phyloP scores from a whole-genome alignment of 2,888 invertebrate species.

The Saturnia pavonia region DNA sequence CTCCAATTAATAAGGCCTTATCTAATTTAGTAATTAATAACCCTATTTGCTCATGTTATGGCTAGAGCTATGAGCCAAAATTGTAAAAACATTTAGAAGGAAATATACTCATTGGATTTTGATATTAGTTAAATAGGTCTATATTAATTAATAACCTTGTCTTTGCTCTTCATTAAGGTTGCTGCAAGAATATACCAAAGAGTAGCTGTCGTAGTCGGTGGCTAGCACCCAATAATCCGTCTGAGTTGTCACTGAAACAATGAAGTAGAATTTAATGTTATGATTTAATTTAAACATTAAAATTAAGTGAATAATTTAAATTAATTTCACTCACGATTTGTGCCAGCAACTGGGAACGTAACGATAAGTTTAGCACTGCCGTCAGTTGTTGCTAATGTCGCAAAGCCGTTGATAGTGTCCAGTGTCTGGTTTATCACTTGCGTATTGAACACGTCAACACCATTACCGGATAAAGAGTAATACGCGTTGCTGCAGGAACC shows the following conservation, averaged over 20 bases:
- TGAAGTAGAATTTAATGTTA: conserved; percentile 19
- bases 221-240: conserved; percentile 82
- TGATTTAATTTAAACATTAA: neutral
- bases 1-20: neutral
- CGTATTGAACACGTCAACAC: conserved; percentile 45
- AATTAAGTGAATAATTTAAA: neutral
- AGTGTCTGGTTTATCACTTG: conserved; percentile 53
- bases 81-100: neutral
- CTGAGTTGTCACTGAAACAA: conserved; percentile 44
- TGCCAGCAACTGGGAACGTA: conserved; percentile 80
- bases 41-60: neutral
- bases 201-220: conserved; percentile 83
- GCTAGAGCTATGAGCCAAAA: neutral
- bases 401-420: conserved; percentile 51
- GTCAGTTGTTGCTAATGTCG: conserved; percentile 66
- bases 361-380: conserved; percentile 83
- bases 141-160: conserved; percentile 39
- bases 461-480: conserved; percentile 41
- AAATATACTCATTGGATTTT: neutral
- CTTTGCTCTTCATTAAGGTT: conserved; percentile 48
- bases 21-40: neutral
- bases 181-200: conserved; percentile 83
- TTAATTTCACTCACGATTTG: conserved; percentile 31
- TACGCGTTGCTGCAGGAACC: conserved; percentile 57
- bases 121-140: too few species aligned